Evolutionary conservation across 2,113 vertebrate genomes (phyloP), one percentile per base, ranked within the genome.

Genomic region (Hippocampus comes): DNA sequence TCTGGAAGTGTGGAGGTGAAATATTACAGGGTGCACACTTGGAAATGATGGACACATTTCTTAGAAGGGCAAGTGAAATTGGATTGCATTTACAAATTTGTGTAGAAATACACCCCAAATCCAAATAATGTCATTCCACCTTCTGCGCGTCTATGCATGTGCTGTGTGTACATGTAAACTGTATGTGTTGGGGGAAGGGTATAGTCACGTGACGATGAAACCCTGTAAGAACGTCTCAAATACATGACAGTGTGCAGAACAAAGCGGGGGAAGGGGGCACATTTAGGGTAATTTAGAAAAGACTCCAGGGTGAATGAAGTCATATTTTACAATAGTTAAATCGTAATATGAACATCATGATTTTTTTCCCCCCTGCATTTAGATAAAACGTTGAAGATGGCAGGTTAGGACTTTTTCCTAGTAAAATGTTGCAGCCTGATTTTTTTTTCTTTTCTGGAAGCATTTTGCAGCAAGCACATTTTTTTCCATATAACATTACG

Each of bases 101-200:
- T 48, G n/a, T 27, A 10, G 17, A 34, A 2, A 23, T 15, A 46
- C 27, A 7, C 15, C 4, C 43, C 34, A 30, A 61, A 61, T 61
- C 27, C 27, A 61, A 18, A 17, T 60, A 15, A 30, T 27, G 5
- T 25, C 2, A 46, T 9, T 2, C 6, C 10, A 1, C n/a, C 17
- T 63, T 18, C 7, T 8, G 2, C 12, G 4, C 15, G 15, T 60
- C 4, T 27, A 4, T 23, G 56, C n/a, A 42, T 64, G 55, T 49
- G n/a, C 41, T 34, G 23, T 70, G 60, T 69, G 46, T 60, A 9
- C 68, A 38, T 38, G 34, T 38, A 38, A 17, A 73, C 25, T 67
- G 17, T 73, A 0, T 67, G 59, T 70, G 60, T 30, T 70, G 78
- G 83, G 87, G 82, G 48, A 17, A 8, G 73, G 83, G 83, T 38